Evolutionary conservation across 2,797 vertebrate species (phyloP).

Genomic region (Microchirus variegatus): DNA sequence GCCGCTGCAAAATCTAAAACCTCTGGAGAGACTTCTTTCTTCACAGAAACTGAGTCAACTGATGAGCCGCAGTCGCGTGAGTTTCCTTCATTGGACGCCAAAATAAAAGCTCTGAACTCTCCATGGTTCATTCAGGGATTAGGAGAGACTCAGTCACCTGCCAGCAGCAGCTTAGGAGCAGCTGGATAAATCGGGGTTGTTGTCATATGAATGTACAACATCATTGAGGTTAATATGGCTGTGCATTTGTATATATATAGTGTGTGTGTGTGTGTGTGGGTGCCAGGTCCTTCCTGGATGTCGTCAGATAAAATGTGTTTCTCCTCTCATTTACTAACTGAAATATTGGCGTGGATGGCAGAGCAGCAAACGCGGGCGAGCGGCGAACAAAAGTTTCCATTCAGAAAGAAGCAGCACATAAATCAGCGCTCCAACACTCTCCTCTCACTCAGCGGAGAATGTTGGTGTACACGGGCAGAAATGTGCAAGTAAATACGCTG

Average conservation of each 20-base stretch:
- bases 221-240: conserved; percentile 17
- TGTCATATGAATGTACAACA: conserved; percentile 8
- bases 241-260: conserved; percentile 20
- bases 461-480: conserved; percentile 18
- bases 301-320: conserved; percentile 63
- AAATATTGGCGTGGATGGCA: conserved; percentile 57
- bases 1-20: conserved; percentile 44
- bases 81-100: conserved; percentile 62
- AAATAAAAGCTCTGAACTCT: conserved; percentile 53
- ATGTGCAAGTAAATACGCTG: conserved; percentile 28
- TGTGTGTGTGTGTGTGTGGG: conserved; percentile 6
- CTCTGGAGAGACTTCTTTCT: conserved; percentile 43
- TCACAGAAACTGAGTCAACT: conserved; percentile 37
- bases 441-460: conserved; percentile 9
- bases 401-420: conserved; percentile 66
- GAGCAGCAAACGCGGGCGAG: conserved; percentile 52
- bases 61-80: conserved; percentile 56
- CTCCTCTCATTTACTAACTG: conserved; percentile 57
- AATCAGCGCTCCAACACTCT: conserved; percentile 51
- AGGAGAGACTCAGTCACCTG: conserved; percentile 52
- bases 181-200: conserved; percentile 37
- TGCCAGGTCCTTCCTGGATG: conserved; percentile 53
- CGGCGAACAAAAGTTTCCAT: conserved; percentile 79
- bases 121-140: conserved; percentile 37
- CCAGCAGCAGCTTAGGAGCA: conserved; percentile 59